A percentile compares a stretch with the other conserved stretches of the same genome.
Evolutionary conservation across 2,888 invertebrate genomes (phyloP).

Genomic region (Epirrita christyi): DNA sequence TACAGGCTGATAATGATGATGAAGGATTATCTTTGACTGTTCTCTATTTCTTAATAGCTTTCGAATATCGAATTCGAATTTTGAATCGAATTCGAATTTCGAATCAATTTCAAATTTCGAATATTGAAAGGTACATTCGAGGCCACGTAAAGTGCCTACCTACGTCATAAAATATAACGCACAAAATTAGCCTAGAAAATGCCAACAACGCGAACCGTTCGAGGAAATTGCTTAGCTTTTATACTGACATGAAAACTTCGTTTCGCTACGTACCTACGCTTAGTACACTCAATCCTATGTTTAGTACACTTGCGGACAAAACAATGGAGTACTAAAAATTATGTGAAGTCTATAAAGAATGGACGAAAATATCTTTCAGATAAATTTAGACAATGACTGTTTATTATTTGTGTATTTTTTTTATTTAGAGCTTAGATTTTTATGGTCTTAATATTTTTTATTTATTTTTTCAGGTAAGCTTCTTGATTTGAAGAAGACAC

Average conservation of each 20-base stretch:
- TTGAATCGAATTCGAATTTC: too few species aligned
- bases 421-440: neutral
- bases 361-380: neutral
- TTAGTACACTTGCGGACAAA: slow-evolving; percentile 12
- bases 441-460: neutral
- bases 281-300: too few species aligned
- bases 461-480: slow-evolving; percentile 15
- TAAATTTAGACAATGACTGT: neutral
- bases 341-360: slow-evolving; percentile 3
- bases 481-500: neutral
- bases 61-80: too few species aligned
- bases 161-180: slow-evolving; percentile 15
- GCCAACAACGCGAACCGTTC: slow-evolving; percentile 51
- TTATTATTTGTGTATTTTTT: neutral
- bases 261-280: slow-evolving; percentile 8
- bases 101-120: too few species aligned
- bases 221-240: slow-evolving; percentile 51
- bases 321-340: slow-evolving; percentile 7
- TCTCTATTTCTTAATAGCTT: too few species aligned
- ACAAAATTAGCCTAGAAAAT: slow-evolving; percentile 40
- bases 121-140: slow-evolving; percentile 5
- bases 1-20: too few species aligned
- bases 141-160: slow-evolving; percentile 2
- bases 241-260: slow-evolving; percentile 58
- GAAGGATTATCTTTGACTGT: too few species aligned